Conservation (phyloP, 2,888 invertebrate species). For the Diaperis boleti region DNA sequence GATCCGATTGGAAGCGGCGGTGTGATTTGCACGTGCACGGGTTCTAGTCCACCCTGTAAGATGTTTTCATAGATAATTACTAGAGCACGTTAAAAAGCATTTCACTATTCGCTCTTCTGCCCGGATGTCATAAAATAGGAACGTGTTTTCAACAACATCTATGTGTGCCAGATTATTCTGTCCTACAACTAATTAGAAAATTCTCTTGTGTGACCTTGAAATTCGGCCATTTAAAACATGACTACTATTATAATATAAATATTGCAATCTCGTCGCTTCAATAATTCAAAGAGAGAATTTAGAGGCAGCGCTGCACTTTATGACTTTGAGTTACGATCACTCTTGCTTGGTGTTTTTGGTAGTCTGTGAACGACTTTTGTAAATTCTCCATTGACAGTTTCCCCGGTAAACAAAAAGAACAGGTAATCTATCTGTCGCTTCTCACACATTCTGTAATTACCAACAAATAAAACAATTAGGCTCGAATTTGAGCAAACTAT, state of each 20-base stretch:
- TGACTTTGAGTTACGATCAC: too few relatives aligned
- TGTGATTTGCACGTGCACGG: background rate
- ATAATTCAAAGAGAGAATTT: background rate
- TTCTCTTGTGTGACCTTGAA: background rate
- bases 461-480: background rate
- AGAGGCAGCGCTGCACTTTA: too few relatives aligned
- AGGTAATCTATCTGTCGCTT: too few relatives aligned
- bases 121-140: background rate
- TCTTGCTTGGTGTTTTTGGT: too few relatives aligned
- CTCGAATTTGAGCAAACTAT: background rate
- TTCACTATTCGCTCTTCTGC: too few relatives aligned
- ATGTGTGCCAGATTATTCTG: background rate
- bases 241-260: background rate
- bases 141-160: background rate
- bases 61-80: background rate
- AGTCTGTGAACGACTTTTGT: too few relatives aligned
- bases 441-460: too few relatives aligned
- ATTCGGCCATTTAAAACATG: background rate
- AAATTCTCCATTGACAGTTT: too few relatives aligned
- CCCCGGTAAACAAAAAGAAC: too few relatives aligned
- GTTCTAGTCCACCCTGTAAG: background rate
- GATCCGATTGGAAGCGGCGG: slow-evolving; percentile 9
- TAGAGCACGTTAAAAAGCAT: background rate
- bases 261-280: background rate
- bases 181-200: background rate